Conservation (phyloP, 2,888 invertebrate species). For the Petrolisthes manimaculis region DNA sequence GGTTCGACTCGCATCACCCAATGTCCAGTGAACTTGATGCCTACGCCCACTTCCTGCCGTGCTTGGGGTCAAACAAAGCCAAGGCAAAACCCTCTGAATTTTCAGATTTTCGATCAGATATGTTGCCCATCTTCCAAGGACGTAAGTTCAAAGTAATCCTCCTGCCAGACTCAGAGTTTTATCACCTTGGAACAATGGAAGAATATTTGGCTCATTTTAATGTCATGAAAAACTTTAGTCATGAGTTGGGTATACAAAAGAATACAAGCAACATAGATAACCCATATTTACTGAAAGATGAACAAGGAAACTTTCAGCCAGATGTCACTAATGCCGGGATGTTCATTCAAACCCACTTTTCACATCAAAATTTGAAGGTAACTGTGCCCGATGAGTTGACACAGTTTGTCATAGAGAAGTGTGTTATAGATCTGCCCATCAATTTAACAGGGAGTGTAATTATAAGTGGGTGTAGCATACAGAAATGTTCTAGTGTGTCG, state of each 20-base stretch:
- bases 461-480: constrained; percentile 55
- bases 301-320: background rate
- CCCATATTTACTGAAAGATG: background rate
- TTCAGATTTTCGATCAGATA: constrained; percentile 34
- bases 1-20: constrained; percentile 68
- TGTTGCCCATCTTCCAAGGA: constrained; percentile 49
- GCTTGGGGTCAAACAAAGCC: constrained; percentile 67
- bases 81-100: background rate
- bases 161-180: constrained; percentile 67
- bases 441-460: constrained; percentile 32
- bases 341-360: constrained; percentile 35
- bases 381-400: background rate
- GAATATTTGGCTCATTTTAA: constrained; percentile 67
- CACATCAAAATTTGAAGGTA: background rate
- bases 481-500: constrained; percentile 12
- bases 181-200: constrained; percentile 71
- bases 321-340: background rate
- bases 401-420: constrained; percentile 52
- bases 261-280: constrained; percentile 43
- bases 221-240: constrained; percentile 25
- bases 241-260: constrained; percentile 45
- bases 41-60: constrained; percentile 72
- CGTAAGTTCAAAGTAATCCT: constrained; percentile 56
- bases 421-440: constrained; percentile 28
- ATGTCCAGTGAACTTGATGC: constrained; percentile 71